phyloP scores from a whole-genome alignment of 2,113 vertebrate genomes.

The Hippolais icterina region DNA sequence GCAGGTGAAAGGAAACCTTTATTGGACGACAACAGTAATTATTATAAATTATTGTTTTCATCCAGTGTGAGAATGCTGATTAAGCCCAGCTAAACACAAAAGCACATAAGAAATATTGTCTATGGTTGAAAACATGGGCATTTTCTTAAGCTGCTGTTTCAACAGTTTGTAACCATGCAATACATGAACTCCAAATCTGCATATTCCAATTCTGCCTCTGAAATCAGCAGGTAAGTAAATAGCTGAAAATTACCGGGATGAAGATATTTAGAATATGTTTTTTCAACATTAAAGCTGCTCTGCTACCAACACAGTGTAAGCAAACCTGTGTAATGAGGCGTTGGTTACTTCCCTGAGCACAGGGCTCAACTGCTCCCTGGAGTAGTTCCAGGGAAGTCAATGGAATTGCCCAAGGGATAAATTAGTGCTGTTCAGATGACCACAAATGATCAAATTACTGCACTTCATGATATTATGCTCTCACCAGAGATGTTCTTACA shows the following conservation, averaged over 20 bases:
- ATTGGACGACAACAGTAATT: neutral
- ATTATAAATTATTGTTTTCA: neutral
- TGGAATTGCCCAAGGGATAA: neutral
- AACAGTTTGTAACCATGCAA: neutral
- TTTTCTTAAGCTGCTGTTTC: neutral
- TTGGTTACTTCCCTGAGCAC: neutral
- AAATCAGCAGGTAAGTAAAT: neutral
- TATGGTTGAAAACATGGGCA: rapidly evolving
- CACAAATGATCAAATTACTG: neutral
- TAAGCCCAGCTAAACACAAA: neutral
- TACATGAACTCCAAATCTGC: neutral
- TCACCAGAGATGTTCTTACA: constrained; percentile 17
- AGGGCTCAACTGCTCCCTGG: neutral
- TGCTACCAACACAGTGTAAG: neutral
- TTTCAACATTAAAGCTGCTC: neutral
- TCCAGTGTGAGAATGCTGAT: neutral
- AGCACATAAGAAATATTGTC: neutral
- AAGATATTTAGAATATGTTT: neutral
- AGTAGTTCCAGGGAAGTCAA: neutral
- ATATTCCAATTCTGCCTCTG: neutral
- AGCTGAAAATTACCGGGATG: neutral
- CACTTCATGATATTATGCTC: neutral
- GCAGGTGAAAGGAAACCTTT: neutral
- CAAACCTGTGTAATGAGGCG: rapidly evolving
- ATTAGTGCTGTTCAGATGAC: neutral